These are phyloP conservation scores for Ceriagrion tenellum DNA, from an alignment of 2,888 invertebrate species.

Conservation along the genomic window DNA sequence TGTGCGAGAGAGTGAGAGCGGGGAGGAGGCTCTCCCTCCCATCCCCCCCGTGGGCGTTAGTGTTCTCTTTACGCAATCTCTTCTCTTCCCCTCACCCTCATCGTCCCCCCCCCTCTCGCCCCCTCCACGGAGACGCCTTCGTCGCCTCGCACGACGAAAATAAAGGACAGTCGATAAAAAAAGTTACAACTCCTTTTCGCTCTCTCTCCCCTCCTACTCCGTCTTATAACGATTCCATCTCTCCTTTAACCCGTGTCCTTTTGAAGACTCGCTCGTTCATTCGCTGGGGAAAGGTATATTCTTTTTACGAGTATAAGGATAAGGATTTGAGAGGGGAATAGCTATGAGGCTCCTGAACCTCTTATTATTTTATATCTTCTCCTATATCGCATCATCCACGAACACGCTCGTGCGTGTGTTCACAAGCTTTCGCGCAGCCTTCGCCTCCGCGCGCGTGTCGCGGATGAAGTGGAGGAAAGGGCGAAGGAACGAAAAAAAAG, in stretches of 20 bases:
- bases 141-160: constrained; percentile 36
- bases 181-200: background rate
- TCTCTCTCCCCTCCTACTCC: background rate
- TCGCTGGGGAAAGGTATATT: background rate
- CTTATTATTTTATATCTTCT: background rate
- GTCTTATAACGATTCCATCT: background rate
- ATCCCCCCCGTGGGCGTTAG: constrained; percentile 6
- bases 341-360: background rate
- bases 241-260: background rate
- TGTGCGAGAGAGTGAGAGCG: background rate
- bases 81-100: background rate
- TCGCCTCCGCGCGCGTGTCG: background rate
- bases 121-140: background rate
- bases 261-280: background rate
- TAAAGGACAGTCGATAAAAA: constrained; percentile 35
- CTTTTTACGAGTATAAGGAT: background rate
- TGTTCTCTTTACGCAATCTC: constrained; percentile 35
- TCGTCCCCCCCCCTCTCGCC: background rate
- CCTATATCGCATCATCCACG: background rate
- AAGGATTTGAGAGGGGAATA: background rate
- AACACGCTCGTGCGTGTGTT: background rate
- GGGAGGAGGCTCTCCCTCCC: no score
- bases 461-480: background rate
- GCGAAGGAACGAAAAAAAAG: background rate
- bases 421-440: background rate